Evolutionary conservation across 1,140 invertebrate species (phyloP).

Genomic region (Tetragonula clypearis): DNA sequence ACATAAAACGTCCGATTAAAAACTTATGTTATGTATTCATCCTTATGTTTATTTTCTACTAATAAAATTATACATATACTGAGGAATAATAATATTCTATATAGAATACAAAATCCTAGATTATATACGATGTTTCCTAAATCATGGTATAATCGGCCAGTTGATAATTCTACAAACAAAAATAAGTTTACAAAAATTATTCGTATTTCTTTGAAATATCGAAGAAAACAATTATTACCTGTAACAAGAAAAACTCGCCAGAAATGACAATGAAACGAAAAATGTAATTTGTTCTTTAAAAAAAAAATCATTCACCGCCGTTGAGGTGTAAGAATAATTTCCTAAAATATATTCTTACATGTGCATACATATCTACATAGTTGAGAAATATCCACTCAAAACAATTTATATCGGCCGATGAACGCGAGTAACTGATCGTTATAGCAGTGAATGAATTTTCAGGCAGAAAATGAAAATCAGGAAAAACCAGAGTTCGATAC

Average conservation of each 20-base stretch:
- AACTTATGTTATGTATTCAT: neutral
- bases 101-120: neutral
- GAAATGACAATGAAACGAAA: neutral
- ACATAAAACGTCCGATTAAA: neutral
- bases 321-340: neutral
- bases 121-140: neutral
- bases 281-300: neutral
- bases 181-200: too few relatives aligned
- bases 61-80: neutral
- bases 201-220: neutral
- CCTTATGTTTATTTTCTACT: neutral
- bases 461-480: neutral
- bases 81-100: neutral
- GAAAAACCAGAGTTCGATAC: neutral
- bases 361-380: constrained; percentile 6
- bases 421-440: neutral
- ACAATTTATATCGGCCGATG: neutral
- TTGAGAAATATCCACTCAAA: neutral
- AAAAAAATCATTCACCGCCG: neutral
- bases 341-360: constrained; percentile 1
- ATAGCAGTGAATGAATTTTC: constrained; percentile 33
- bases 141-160: too few relatives aligned
- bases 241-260: neutral
- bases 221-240: neutral
- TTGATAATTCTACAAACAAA: too few relatives aligned